These are phyloP conservation scores for Trochalopteron elliotii DNA, from an alignment of 2,113 vertebrate genomes.

Conservation along the genomic window DNA sequence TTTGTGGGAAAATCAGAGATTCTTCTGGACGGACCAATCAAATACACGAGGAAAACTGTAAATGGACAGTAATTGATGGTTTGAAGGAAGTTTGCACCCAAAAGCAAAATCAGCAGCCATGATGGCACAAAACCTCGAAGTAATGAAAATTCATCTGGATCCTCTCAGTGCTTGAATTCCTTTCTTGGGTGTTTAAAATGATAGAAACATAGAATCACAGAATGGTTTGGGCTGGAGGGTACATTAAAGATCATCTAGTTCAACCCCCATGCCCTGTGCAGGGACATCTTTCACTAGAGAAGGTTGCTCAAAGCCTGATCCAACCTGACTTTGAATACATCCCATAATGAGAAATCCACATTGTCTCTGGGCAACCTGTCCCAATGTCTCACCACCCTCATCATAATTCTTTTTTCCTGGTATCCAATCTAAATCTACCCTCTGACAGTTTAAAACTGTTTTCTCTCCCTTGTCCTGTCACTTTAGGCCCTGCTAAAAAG, in stretches of 20 bases:
- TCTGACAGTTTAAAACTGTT: background rate
- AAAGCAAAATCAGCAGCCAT: background rate
- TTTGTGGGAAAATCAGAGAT: background rate
- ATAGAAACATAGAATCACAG: background rate
- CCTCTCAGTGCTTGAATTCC: background rate
- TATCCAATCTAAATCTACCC: background rate
- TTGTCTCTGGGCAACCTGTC: background rate
- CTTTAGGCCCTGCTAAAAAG: background rate
- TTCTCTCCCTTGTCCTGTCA: background rate
- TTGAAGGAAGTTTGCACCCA: background rate
- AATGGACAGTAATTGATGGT: background rate
- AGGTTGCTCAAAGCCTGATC: background rate
- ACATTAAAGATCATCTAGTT: background rate
- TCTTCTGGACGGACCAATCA: background rate
- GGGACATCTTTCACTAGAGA: background rate
- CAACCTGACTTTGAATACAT: background rate
- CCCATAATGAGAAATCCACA: background rate
- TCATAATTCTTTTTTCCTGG: background rate
- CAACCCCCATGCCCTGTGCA: background rate
- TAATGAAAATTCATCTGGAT: background rate
- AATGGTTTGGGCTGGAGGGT: background rate
- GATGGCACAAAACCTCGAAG: background rate
- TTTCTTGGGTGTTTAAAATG: background rate
- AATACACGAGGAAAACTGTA: background rate
- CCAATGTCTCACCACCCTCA: background rate